These are phyloP conservation scores for Fissipunctia ypsillon DNA, from an alignment of 2,888 invertebrate species.

Conservation along the genomic window DNA sequence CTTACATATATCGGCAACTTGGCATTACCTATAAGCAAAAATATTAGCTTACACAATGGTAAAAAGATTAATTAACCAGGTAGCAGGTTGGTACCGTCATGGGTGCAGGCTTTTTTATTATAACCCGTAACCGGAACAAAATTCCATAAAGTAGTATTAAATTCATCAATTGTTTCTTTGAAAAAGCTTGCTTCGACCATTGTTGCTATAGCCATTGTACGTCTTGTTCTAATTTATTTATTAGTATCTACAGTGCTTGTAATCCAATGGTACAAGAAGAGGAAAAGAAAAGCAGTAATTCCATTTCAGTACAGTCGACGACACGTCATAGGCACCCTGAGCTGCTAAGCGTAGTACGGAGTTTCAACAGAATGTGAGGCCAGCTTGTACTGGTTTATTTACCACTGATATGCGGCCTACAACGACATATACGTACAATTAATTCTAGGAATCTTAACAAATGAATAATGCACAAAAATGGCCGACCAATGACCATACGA, in stretches of 20 bases:
- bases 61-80: neutral
- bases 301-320: neutral
- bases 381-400: neutral
- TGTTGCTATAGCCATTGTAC: neutral
- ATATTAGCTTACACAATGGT: neutral
- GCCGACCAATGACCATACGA: conserved; percentile 5
- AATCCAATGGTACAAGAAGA: neutral
- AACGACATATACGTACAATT: neutral
- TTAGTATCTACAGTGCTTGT: neutral
- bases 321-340: neutral
- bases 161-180: neutral
- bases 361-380: neutral
- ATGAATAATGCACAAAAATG: conserved; percentile 32
- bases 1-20: neutral
- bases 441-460: conserved; percentile 15
- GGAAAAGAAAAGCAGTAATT: neutral
- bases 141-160: too few relatives aligned
- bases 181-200: neutral
- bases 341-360: neutral
- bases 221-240: too few relatives aligned
- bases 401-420: too few relatives aligned
- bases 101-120: neutral
- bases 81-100: neutral
- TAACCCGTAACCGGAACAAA: neutral
- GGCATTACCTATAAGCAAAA: neutral